Evolutionary conservation across 2,888 invertebrate genomes (phyloP).

Genomic region (Saturnia japonica): DNA sequence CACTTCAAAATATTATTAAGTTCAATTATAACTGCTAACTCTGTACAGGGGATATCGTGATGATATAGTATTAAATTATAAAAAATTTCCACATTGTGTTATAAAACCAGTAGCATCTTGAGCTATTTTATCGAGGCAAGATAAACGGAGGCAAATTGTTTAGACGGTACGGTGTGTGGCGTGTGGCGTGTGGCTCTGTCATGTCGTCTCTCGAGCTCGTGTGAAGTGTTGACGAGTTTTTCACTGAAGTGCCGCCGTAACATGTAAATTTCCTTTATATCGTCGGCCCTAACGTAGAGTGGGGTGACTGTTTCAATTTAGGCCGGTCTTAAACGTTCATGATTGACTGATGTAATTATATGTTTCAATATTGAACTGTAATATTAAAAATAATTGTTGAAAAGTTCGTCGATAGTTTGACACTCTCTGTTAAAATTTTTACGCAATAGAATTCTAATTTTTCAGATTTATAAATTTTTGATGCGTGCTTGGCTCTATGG

Average conservation of each 20-base stretch:
- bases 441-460: too few relatives aligned
- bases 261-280: slow-evolving; percentile 13
- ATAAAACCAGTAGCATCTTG: not conserved
- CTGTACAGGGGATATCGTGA: not conserved
- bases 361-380: too few relatives aligned
- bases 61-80: not conserved
- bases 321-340: not conserved
- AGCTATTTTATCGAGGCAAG: slow-evolving; percentile 5
- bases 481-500: too few relatives aligned
- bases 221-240: slow-evolving; percentile 12
- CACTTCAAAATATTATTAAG: too few relatives aligned
- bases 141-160: slow-evolving; percentile 7
- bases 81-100: not conserved
- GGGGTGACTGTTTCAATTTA: not conserved
- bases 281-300: not conserved
- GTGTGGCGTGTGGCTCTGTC: not conserved
- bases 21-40: not conserved
- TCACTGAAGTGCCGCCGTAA: slow-evolving; percentile 11
- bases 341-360: not conserved
- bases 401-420: too few relatives aligned
- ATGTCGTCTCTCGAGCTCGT: not conserved
- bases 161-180: not conserved
- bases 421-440: too few relatives aligned
- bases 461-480: too few relatives aligned
- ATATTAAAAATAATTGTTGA: too few relatives aligned